A percentile compares a stretch with the other conserved stretches of the same genome.
Evolutionary conservation across 1,140 invertebrate genomes (phyloP).

Genomic region (Tetramorium alpestre): DNA sequence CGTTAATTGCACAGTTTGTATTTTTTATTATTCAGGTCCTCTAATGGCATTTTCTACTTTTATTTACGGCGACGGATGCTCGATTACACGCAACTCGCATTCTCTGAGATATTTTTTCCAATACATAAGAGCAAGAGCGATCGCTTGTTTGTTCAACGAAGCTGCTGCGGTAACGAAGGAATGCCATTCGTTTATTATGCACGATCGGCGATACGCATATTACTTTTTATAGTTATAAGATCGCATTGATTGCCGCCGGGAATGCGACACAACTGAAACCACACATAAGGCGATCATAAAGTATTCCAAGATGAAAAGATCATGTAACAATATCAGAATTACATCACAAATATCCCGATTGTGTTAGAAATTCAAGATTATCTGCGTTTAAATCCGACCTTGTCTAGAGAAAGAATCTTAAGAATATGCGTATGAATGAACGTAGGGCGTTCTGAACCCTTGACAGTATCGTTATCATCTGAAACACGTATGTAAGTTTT

Average conservation of each 20-base stretch:
- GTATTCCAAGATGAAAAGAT: not conserved
- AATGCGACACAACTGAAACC: not conserved
- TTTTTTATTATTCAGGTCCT: not conserved
- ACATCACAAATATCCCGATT: not conserved
- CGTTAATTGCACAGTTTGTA: not conserved
- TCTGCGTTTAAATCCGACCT: not conserved
- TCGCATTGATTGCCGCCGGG: not conserved
- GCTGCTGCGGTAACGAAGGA: not conserved
- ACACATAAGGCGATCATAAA: not conserved
- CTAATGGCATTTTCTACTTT: not conserved
- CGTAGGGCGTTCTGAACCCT: not conserved
- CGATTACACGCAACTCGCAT: not conserved
- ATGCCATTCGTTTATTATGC: not conserved
- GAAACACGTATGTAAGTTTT: not conserved
- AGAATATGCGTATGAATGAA: not conserved
- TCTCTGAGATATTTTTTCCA: not conserved
- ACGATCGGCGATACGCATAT: not conserved
- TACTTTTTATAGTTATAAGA: not conserved
- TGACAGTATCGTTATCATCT: not conserved
- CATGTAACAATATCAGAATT: not conserved
- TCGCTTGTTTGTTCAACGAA: not conserved
- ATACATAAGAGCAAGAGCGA: not conserved
- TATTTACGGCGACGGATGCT: not conserved
- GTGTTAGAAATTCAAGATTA: not conserved
- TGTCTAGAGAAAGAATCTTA: not conserved